phyloP scores from a whole-genome alignment of 2,797 vertebrate species.

The Acanthurus tractus region DNA sequence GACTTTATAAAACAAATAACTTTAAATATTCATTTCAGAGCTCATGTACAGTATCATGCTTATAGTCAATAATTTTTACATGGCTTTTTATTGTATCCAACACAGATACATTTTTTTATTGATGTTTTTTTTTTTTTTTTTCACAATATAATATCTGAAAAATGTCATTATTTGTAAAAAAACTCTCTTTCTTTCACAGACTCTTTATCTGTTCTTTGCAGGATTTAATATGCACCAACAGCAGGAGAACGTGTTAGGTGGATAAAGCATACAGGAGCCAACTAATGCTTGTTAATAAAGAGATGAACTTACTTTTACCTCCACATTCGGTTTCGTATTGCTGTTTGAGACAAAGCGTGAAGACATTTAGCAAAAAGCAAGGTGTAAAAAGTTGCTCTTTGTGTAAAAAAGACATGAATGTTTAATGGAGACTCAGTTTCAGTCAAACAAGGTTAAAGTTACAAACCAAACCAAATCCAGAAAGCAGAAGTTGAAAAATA shows the following conservation, averaged over 20 bases:
- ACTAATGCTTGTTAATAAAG: background rate
- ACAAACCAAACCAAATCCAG: background rate
- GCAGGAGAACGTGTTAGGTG: background rate
- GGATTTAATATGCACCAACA: background rate
- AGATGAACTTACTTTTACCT: background rate
- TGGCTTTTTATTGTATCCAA: background rate
- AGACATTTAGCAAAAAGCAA: background rate
- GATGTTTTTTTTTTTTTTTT: background rate
- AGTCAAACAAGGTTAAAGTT: background rate
- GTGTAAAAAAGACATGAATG: background rate
- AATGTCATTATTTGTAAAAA: background rate
- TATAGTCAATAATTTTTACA: background rate
- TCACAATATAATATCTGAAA: background rate
- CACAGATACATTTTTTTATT: background rate
- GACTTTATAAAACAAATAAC: background rate
- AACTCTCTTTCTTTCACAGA: background rate
- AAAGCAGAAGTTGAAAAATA: conserved; percentile 10
- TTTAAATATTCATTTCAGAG: background rate
- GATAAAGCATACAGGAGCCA: background rate
- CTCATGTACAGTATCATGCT: background rate
- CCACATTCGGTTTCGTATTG: background rate
- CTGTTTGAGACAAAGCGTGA: background rate
- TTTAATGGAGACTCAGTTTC: conserved; percentile 3
- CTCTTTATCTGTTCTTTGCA: background rate
- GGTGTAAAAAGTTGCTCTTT: background rate